Conservation (phyloP, 2,113 vertebrate species). For the Chaetops frenatus region DNA sequence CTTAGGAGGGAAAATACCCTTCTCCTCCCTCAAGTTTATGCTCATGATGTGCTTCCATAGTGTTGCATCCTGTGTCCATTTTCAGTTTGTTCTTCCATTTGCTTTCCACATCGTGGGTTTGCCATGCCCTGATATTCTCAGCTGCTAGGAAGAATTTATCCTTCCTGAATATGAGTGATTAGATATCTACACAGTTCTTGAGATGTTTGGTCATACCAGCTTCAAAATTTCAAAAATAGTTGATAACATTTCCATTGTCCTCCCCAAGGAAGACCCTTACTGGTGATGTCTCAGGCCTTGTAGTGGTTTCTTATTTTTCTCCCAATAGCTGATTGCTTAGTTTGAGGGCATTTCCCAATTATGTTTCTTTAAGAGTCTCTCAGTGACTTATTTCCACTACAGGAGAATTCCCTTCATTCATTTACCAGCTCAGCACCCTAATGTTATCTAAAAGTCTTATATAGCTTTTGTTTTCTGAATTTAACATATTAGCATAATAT, state of each 20-base stretch:
- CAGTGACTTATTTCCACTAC: not conserved
- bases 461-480: constrained; percentile 5
- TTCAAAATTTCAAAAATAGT: not conserved
- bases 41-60: not conserved
- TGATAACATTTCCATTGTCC: not conserved
- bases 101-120: not conserved
- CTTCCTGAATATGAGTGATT: not conserved
- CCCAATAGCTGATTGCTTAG: not conserved
- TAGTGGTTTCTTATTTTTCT: not conserved
- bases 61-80: not conserved
- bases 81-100: not conserved
- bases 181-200: not conserved
- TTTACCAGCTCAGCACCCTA: not conserved
- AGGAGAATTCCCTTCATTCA: not conserved
- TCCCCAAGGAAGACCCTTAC: not conserved
- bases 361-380: not conserved
- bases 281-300: not conserved
- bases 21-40: not conserved
- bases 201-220: not conserved
- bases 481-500: constrained; percentile 36
- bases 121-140: not conserved
- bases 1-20: not conserved
- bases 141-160: not conserved
- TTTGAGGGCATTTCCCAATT: not conserved
- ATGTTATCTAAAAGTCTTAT: not conserved